These are phyloP conservation scores for Moxostoma hubbsi DNA, from an alignment of 2,797 vertebrate genomes.

Conservation along the genomic window DNA sequence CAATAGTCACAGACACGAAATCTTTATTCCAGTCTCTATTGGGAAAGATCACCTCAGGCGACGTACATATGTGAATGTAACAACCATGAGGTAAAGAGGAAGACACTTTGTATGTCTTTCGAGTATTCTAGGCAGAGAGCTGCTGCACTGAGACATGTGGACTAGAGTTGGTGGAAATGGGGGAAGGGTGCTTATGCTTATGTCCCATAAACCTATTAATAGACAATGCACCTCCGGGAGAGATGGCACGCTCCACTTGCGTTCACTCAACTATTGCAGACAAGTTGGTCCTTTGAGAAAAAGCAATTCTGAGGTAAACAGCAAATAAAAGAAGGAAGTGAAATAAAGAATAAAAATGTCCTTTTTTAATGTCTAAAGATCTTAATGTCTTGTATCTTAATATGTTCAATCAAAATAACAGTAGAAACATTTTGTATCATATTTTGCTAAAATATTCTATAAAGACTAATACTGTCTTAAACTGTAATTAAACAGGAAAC, in stretches of 20 bases:
- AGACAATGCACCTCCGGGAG: slow-evolving; percentile 70
- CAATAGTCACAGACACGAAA: slow-evolving; percentile 14
- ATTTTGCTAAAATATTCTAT: too few relatives aligned
- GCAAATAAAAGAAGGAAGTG: slow-evolving; percentile 37
- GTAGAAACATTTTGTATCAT: too few relatives aligned
- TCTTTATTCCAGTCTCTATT: slow-evolving; percentile 13
- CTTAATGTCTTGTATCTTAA: too few relatives aligned
- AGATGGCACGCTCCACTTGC: slow-evolving; percentile 73
- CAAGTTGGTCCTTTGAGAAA: slow-evolving; percentile 68
- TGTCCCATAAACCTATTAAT: slow-evolving; percentile 77
- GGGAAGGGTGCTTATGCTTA: slow-evolving; percentile 63
- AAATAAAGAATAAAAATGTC: slow-evolving; percentile 13
- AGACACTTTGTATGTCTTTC: slow-evolving; percentile 34
- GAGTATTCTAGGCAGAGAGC: slow-evolving; percentile 47
- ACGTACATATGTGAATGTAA: slow-evolving; percentile 8
- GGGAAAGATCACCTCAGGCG: not conserved
- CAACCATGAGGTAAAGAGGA: slow-evolving; percentile 14
- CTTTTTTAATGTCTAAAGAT: too few relatives aligned
- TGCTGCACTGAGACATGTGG: slow-evolving; percentile 54
- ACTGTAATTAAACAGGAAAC: too few relatives aligned
- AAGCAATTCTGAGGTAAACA: slow-evolving; percentile 61
- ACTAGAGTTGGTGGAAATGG: slow-evolving; percentile 56
- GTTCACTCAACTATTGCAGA: slow-evolving; percentile 63
- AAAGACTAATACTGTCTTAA: too few relatives aligned
- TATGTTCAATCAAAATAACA: too few relatives aligned